Evolutionary conservation across 2,113 vertebrate species (phyloP), one percentile per base, ranked within the genome.

Genomic region (Pelecanus crispus): DNA sequence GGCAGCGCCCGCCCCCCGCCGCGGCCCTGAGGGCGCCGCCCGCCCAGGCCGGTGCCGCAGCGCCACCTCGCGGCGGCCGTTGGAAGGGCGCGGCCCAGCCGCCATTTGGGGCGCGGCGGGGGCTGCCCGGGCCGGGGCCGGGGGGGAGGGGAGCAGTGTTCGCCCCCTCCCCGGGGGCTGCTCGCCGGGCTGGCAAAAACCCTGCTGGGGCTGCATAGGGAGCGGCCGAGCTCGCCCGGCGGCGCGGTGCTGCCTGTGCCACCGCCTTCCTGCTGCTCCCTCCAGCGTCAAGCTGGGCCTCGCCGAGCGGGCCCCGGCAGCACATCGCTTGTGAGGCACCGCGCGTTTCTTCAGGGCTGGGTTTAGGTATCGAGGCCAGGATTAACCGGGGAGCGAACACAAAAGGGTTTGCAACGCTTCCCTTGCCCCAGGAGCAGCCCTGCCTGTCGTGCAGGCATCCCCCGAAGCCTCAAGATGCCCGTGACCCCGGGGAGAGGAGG

Each of bases 261-360:
- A 5, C n/a, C n/a, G n/a, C 32, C 52, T 22, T 8, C 14, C 50
- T 6, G 50, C 20, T 11, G 50, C 36, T 65, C 6, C 50, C 3
- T 11, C 36, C 38, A 6, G 38, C 32, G 17, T 5, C 25, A 7
- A 42, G 36, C 17, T 21, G 38, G 45, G 36, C 52, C 78, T 4
- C 9, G 9, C 17, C 28, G 13, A 26, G 34, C 2, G 10, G 70
- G 82, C 34, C 7, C 13, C 12, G 9, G n/a, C 34, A 10, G 40
- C 32, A 9, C 17, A 14, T 45, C 6, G 31, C 22, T 9, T 16
- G 53, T 7, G 38, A 44, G 85, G 45, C 11, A 7, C 32, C 20
- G 3, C n/a, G 2, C 10, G 0, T 12, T 32, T 38, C 44, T n/a
- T 29, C n/a, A 10, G 16, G 3, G 34, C 16, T 8, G 34, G 40